A percentile compares a stretch with the other conserved stretches of the same genome.
phyloP scores from a whole-genome alignment of 2,797 vertebrate species.

The Zalophus californianus region DNA sequence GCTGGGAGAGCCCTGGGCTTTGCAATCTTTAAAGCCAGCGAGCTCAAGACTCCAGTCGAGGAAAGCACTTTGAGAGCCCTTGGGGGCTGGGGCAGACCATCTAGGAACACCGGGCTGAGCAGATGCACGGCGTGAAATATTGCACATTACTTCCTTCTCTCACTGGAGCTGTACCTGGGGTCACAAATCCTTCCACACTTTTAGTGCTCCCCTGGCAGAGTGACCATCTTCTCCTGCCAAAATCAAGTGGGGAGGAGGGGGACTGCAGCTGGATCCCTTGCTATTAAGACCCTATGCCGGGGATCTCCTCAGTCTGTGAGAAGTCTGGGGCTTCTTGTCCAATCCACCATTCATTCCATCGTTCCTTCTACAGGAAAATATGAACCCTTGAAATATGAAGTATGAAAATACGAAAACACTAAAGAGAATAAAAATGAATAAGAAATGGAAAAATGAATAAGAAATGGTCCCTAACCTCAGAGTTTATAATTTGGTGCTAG shows the following conservation, averaged over 20 bases:
- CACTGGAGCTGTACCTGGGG: neutral
- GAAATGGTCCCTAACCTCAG: neutral
- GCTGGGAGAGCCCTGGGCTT: neutral
- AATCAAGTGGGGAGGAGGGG: neutral
- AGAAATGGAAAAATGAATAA: neutral
- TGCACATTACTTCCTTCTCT: neutral
- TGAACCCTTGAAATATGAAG: neutral
- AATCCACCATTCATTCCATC: neutral
- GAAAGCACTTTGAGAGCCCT: neutral
- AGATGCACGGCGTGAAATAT: neutral
- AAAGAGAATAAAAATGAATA: neutral
- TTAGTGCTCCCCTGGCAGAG: neutral
- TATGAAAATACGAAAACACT: neutral
- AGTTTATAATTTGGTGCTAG: neutral
- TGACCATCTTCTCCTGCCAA: no score
- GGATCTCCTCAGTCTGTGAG: neutral
- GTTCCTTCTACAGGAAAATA: neutral
- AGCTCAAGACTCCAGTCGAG: neutral
- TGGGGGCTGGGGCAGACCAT: no score
- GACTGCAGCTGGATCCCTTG: no score
- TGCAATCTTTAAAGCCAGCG: neutral
- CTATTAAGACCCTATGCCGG: neutral
- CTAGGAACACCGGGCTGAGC: neutral
- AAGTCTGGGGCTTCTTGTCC: neutral
- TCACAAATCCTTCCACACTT: fast-evolving